These are phyloP conservation scores for Elaphurus davidianus DNA, from an alignment of 2,113 vertebrate genomes.

Conservation along the genomic window DNA sequence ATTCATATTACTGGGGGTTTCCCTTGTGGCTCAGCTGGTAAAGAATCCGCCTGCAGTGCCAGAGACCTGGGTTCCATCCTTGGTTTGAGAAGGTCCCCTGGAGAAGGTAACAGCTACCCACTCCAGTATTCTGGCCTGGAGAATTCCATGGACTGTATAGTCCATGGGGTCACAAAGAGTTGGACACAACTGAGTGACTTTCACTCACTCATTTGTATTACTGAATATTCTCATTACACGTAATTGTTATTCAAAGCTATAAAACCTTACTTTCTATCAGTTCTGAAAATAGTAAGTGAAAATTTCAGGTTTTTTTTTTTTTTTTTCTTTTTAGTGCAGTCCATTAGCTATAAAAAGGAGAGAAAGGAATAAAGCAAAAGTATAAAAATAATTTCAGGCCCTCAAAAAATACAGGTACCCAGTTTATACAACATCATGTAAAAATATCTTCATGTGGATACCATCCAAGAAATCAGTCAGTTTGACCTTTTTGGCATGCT, in stretches of 20 bases:
- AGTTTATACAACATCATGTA: not conserved
- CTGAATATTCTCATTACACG: not conserved
- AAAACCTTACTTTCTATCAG: not conserved
- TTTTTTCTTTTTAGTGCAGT: not conserved
- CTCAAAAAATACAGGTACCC: not conserved
- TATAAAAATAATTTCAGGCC: not conserved
- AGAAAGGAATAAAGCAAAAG: not conserved
- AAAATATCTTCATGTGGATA: not conserved
- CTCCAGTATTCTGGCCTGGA: not conserved
- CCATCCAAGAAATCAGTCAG: not conserved
- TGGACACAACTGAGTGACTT: not conserved
- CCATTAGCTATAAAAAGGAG: not conserved
- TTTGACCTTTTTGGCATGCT: slow-evolving; percentile 27
- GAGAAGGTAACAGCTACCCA: not conserved
- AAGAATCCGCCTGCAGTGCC: not conserved
- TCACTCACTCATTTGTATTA: not conserved
- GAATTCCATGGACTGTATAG: not conserved
- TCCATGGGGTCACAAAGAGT: not conserved
- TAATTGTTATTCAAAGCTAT: not conserved
- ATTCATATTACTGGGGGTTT: not conserved
- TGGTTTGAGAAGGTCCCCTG: not conserved
- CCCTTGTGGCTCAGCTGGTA: not conserved
- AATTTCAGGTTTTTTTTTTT: not conserved
- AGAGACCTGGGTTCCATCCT: not conserved
- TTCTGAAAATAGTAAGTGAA: not conserved